Percentiles rank a stretch among this genome's conserved stretches.
Conservation (phyloP, 2,888 invertebrate species). For the Cyaniris semiargus region DNA sequence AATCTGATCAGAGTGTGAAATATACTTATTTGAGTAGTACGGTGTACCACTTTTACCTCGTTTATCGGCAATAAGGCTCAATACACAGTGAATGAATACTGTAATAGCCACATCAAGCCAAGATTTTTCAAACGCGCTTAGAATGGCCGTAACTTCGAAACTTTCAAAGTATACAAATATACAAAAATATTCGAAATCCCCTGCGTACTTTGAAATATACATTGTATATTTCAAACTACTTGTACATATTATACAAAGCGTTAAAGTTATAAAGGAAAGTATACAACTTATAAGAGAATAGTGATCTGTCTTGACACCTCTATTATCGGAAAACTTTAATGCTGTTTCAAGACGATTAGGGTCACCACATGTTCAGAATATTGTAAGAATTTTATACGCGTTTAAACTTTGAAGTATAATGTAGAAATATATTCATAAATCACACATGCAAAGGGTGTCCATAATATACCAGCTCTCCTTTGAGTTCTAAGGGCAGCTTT, state of each 20-base stretch:
- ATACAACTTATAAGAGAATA: conserved; percentile 30
- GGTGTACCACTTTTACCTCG: no score
- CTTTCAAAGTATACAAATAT: conserved; percentile 1
- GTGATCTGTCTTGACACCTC: conserved; percentile 38
- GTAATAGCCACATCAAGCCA: background rate
- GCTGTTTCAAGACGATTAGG: conserved; percentile 31
- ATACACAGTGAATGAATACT: background rate
- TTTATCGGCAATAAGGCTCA: background rate
- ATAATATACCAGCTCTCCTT: background rate
- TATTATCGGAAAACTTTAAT: conserved; percentile 41
- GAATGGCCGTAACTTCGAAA: background rate
- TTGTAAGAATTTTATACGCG: conserved; percentile 20
- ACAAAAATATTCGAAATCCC: background rate
- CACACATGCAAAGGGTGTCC: background rate
- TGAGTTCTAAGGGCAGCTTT: no score
- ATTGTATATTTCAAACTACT: no score
- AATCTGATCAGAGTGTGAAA: no score
- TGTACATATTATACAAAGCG: conserved; percentile 27
- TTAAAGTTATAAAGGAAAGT: conserved; percentile 22
- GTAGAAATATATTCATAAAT: background rate
- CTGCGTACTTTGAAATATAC: background rate
- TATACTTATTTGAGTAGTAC: no score
- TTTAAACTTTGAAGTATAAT: background rate
- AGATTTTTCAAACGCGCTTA: background rate
- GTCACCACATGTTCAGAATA: conserved; percentile 24